Evolutionary conservation across 2,113 vertebrate genomes (phyloP).

Genomic region (Hystrix cristata): DNA sequence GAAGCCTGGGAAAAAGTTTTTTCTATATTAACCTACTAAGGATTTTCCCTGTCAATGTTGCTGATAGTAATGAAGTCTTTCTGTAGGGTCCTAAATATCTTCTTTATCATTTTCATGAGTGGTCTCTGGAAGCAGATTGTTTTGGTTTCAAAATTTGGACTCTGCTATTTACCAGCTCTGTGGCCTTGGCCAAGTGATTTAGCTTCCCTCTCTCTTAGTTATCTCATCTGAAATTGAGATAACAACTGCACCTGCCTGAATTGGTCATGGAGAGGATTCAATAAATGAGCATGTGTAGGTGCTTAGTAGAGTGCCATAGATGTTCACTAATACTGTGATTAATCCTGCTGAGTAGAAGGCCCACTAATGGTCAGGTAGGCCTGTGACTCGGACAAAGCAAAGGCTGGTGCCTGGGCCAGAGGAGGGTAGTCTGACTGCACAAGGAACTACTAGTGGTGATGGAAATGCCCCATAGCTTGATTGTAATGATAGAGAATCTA

Average conservation of each 20-base stretch:
- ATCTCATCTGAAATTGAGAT: not conserved
- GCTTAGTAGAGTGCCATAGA: not conserved
- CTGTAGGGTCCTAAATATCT: not conserved
- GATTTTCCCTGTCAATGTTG: not conserved
- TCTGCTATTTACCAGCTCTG: not conserved
- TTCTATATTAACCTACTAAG: not conserved
- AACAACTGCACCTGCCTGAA: not conserved
- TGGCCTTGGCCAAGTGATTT: not conserved
- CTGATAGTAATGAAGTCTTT: conserved; percentile 24
- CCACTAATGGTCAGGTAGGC: not conserved
- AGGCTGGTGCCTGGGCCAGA: not conserved
- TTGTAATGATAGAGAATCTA: not conserved
- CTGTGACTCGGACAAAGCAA: conserved; percentile 21
- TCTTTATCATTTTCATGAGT: not conserved
- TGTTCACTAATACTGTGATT: not conserved
- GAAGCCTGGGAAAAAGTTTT: not conserved
- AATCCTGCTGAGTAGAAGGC: not conserved
- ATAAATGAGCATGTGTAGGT: not conserved
- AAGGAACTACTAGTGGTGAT: not conserved
- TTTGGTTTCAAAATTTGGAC: conserved; percentile 40
- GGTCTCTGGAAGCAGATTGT: not conserved
- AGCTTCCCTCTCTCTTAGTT: not conserved
- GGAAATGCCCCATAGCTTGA: conserved; percentile 16
- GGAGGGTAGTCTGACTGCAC: not conserved
- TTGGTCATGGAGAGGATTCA: not conserved